These are phyloP conservation scores for Odontamblyopus lacepedii DNA, from an alignment of 2,797 vertebrate genomes.

Conservation along the genomic window DNA sequence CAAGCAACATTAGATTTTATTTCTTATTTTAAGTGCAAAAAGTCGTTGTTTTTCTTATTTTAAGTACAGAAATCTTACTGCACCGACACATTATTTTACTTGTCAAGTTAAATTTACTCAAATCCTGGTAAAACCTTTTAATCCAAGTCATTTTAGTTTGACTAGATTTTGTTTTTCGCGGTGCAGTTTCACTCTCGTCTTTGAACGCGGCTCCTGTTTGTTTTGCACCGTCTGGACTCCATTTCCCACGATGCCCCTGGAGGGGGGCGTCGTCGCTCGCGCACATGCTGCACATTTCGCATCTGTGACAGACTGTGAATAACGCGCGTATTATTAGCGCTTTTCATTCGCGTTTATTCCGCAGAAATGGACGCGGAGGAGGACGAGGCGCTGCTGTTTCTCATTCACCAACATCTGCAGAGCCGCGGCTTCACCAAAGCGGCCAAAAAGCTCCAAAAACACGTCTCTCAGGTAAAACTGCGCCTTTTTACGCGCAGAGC, in stretches of 20 bases:
- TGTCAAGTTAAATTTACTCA: no score
- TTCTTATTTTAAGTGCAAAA: no score
- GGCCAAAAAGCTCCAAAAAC: slow-evolving; percentile 62
- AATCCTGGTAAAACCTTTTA: no score
- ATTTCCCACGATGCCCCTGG: slow-evolving; percentile 51
- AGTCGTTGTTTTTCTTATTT: no score
- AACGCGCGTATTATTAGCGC: slow-evolving; percentile 4
- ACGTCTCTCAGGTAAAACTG: slow-evolving; percentile 60
- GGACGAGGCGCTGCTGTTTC: slow-evolving; percentile 53
- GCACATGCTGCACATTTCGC: slow-evolving; percentile 32
- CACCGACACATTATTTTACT: no score
- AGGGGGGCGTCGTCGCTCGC: slow-evolving; percentile 53
- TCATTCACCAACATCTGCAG: slow-evolving; percentile 71
- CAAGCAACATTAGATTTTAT: no score
- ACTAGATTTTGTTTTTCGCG: no score
- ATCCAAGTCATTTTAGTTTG: no score
- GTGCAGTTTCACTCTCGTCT: no score
- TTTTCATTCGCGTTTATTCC: neutral
- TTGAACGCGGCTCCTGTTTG: no score
- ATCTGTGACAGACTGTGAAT: slow-evolving; percentile 32
- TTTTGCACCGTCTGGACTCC: slow-evolving; percentile 14
- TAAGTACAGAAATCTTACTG: no score
- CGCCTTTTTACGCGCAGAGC: no score
- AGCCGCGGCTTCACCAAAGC: slow-evolving; percentile 62
- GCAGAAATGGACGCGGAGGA: slow-evolving; percentile 51